These are phyloP conservation scores for Fundulus diaphanus DNA, from an alignment of 2,797 vertebrate species.

Conservation along the genomic window DNA sequence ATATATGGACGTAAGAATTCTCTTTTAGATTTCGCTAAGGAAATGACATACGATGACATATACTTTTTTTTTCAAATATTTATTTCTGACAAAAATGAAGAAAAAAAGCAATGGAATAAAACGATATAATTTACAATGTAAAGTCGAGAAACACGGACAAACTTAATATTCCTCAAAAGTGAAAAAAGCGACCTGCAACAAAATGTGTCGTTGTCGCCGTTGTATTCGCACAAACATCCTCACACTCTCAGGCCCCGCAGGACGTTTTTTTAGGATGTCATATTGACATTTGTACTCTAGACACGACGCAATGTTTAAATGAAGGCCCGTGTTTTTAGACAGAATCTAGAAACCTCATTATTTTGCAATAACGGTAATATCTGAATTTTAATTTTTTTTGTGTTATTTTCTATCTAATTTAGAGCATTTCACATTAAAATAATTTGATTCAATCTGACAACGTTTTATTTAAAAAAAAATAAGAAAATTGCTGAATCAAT, in stretches of 20 bases:
- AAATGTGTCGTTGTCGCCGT: constrained; percentile 35
- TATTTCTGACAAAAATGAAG: neutral
- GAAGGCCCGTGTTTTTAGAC: neutral
- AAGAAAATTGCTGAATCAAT: neutral
- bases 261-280: constrained; percentile 21
- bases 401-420: neutral
- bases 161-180: neutral
- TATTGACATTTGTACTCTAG: neutral
- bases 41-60: neutral
- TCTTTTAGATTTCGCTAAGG: neutral
- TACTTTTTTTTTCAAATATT: neutral
- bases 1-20: constrained; percentile 7
- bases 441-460: neutral
- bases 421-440: neutral
- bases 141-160: neutral
- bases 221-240: constrained; percentile 10
- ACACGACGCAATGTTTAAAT: neutral
- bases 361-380: neutral
- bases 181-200: constrained; percentile 12
- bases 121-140: neutral
- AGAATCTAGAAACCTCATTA: neutral
- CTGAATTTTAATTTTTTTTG: neutral
- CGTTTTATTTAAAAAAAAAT: neutral
- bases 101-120: neutral
- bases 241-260: constrained; percentile 42